Conservation (phyloP, 2,113 vertebrate genomes). For the Thinocorus orbignyianus region DNA sequence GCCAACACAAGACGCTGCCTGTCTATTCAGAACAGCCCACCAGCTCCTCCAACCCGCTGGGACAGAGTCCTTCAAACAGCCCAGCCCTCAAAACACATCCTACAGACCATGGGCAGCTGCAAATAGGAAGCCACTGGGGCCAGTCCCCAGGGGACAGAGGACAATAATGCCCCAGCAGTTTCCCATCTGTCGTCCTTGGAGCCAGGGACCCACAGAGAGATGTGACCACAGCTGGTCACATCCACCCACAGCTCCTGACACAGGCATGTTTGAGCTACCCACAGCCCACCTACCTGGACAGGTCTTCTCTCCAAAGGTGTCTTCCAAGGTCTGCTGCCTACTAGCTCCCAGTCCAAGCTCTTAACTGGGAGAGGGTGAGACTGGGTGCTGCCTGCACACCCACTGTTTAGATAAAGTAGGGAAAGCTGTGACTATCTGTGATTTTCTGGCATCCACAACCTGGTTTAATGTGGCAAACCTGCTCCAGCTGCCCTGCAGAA, state of each 20-base stretch:
- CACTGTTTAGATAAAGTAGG: neutral
- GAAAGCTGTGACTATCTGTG: fast-evolving
- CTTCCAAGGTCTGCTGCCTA: neutral
- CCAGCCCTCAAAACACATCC: fast-evolving
- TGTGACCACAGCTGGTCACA: neutral
- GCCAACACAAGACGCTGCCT: neutral
- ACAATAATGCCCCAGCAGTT: neutral
- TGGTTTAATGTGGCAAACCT: neutral
- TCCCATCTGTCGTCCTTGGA: neutral
- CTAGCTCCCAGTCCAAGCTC: neutral
- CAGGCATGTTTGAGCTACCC: neutral
- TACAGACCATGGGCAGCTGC: neutral
- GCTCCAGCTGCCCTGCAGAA: neutral
- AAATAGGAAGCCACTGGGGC: neutral
- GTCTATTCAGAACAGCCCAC: neutral
- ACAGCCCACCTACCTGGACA: neutral
- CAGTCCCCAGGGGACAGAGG: neutral
- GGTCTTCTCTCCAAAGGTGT: neutral
- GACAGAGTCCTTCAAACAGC: neutral
- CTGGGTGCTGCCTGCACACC: neutral
- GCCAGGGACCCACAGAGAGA: neutral
- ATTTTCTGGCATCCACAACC: neutral
- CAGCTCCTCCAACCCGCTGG: neutral
- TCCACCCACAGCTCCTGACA: neutral
- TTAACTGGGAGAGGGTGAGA: neutral